Percentiles rank a stretch among this genome's conserved stretches.
Evolutionary conservation across 2,797 vertebrate genomes (phyloP).

Genomic region (Carapus acus): DNA sequence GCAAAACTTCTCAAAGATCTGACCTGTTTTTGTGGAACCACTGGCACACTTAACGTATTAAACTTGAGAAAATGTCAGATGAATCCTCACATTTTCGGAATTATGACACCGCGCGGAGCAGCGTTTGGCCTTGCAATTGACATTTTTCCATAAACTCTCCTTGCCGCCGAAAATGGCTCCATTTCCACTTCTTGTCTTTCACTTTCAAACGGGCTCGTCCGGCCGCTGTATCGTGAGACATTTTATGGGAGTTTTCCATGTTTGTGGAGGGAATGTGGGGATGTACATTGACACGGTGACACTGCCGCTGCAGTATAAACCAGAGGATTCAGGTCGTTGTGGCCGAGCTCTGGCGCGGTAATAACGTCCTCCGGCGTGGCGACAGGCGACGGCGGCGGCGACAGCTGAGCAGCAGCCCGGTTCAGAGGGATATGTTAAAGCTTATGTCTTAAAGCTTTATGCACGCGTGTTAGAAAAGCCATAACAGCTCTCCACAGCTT

Average conservation of each 20-base stretch:
- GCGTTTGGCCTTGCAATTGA: slow-evolving; percentile 10
- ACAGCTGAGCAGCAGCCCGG: slow-evolving; percentile 16
- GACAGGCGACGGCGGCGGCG: slow-evolving; percentile 23
- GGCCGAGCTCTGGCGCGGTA: slow-evolving; percentile 10
- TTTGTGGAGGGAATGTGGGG: neutral
- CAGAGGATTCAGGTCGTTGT: slow-evolving; percentile 2
- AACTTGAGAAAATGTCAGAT: neutral
- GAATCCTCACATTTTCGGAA: slow-evolving; percentile 10
- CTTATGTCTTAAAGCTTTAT: slow-evolving; percentile 14
- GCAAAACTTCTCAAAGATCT: neutral
- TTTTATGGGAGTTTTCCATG: slow-evolving; percentile 1
- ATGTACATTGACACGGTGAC: neutral
- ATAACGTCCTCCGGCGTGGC: slow-evolving; percentile 3
- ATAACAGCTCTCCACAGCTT: slow-evolving; percentile 26
- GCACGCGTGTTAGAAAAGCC: slow-evolving; percentile 29
- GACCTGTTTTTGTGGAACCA: neutral
- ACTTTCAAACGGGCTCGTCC: neutral
- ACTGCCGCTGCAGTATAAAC: slow-evolving; percentile 1
- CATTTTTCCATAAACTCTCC: slow-evolving; percentile 9
- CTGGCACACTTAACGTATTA: neutral
- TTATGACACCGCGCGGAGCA: slow-evolving; percentile 9
- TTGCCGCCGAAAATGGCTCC: slow-evolving; percentile 7
- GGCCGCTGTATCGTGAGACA: neutral
- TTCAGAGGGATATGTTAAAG: slow-evolving; percentile 13
- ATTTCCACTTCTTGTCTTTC: slow-evolving; percentile 11